phyloP scores from a whole-genome alignment of 2,888 invertebrate genomes.

The Dermolepida albohirtum region DNA sequence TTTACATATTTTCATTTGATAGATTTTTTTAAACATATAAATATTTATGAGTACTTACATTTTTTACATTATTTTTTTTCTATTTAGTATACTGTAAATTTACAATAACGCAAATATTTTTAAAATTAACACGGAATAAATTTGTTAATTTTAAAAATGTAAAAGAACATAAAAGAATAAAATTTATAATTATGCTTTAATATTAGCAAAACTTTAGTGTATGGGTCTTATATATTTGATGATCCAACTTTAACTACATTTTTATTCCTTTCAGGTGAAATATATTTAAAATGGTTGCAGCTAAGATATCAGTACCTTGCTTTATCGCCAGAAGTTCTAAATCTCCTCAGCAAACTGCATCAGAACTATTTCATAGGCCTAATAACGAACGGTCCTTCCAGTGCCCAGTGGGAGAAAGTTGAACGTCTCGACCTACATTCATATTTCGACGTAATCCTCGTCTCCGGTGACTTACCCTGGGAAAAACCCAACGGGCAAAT shows the following conservation, averaged over 20 bases:
- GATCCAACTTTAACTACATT: not conserved
- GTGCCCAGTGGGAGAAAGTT: slow-evolving; percentile 91
- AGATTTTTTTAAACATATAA: too few species aligned
- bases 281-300: slow-evolving; percentile 83
- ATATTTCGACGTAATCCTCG: slow-evolving; percentile 83
- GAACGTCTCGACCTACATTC: slow-evolving; percentile 75
- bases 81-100: too few species aligned
- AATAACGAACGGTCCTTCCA: slow-evolving; percentile 88
- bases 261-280: slow-evolving; percentile 69
- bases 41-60: too few species aligned
- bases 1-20: too few species aligned
- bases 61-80: too few species aligned
- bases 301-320: slow-evolving; percentile 82
- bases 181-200: too few species aligned
- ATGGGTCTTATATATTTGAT: too few species aligned
- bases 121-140: too few species aligned
- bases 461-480: slow-evolving; percentile 87
- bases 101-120: too few species aligned
- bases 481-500: slow-evolving; percentile 88
- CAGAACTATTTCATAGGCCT: slow-evolving; percentile 81
- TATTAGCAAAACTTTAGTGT: too few species aligned
- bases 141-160: too few species aligned
- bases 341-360: slow-evolving; percentile 77
- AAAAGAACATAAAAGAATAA: too few species aligned
- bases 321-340: slow-evolving; percentile 75